phyloP scores from a whole-genome alignment of 92 coral and sea anemone genomes.

The Parazoanthus swiftii region DNA sequence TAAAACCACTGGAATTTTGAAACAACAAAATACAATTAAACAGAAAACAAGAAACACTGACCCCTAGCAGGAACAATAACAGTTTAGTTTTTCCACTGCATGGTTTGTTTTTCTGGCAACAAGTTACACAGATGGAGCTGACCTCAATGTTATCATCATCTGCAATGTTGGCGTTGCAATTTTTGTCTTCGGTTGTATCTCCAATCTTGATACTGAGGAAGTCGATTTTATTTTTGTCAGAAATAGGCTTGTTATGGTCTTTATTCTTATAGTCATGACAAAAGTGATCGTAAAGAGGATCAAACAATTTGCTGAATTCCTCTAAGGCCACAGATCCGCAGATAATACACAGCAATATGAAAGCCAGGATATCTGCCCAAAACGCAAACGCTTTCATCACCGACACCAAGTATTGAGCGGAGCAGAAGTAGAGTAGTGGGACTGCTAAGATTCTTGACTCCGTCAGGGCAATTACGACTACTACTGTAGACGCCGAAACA shows the following conservation, averaged over 20 bases:
- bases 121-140: neutral
- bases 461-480: neutral
- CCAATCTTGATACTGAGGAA: neutral
- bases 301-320: neutral
- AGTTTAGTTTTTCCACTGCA: neutral
- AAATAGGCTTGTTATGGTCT: neutral
- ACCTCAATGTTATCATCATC: too few species aligned
- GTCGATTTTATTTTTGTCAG: neutral
- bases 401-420: neutral
- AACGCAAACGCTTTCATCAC: neutral
- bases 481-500: neutral
- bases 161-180: neutral
- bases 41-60: neutral
- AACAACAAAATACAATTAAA: neutral
- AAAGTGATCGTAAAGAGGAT: neutral
- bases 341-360: neutral
- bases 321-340: neutral
- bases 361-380: neutral
- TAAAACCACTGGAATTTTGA: neutral
- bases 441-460: neutral
- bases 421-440: neutral
- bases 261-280: neutral
- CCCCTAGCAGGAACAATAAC: slow-evolving; percentile 3
- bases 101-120: neutral
- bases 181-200: neutral